Base-by-base conservation (phyloP, 1,140 invertebrate species). In the Streblospio benedicti region DNA sequence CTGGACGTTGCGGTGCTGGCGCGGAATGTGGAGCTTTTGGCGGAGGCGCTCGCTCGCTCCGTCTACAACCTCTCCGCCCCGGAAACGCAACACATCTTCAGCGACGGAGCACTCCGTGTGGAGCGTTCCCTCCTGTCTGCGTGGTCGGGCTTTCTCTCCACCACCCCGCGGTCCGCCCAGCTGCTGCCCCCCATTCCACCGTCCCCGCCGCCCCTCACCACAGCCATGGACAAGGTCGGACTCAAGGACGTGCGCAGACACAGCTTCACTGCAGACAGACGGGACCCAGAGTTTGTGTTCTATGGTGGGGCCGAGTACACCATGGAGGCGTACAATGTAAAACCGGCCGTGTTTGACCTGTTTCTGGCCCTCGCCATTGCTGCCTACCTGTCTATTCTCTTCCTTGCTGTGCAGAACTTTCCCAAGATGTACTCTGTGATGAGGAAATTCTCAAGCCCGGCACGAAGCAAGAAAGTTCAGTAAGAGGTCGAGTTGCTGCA, bases 271-370 rank as follows among this genome's bases (percentile, higher is more conserved):
- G 72, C 76, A 44, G 78, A 80, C 54, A 79, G 76, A 69, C 74
- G 77, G 77, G 93, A 97, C 75, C 91, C 93, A 0, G 93, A 97
- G 72, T 93, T 93, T 80, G 83, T 89, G 59, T 90, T 97, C 68
- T 96, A 95, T 76, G 86, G 89, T 67, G 84, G 86, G 49, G 85
- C 88, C 1, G 83, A 83, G 68, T 86, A 89, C 4, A 82, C 78
- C 33, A 83, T 96, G 65, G 89, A 89, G 77, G 85, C 93, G 47
- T 96, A 95, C 76, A 91, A 90, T 79, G 93, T 97, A 4, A 98
- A 97, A 73, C 94, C 94, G 64, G 93, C 94, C 27, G 85, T 97
- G 45, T 98, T 98, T 81, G 94, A 98, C 83, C 84, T 98, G 38
- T 87, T 97, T 64, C 82, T 97, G 2, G 94, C 92, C 6, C 71